phyloP scores from a whole-genome alignment of 2,888 invertebrate genomes.

The Serrognathus titanus region DNA sequence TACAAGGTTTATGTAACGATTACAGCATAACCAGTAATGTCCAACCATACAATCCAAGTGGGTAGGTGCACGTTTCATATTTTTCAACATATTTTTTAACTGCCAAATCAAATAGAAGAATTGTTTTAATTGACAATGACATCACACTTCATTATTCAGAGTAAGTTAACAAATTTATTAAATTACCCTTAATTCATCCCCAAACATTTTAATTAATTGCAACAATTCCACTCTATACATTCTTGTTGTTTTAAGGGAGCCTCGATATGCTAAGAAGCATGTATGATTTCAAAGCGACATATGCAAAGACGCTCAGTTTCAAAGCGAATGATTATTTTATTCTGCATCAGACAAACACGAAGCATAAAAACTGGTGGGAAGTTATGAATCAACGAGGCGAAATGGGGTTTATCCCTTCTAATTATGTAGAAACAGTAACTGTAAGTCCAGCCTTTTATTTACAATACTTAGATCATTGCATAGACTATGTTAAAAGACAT shows the following conservation, averaged over 20 bases:
- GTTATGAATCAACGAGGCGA: slow-evolving; percentile 79
- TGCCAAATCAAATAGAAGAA: not conserved
- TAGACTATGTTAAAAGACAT: slow-evolving; percentile 48
- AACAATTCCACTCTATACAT: not conserved
- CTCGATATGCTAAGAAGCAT: slow-evolving; percentile 80
- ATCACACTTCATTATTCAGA: not conserved
- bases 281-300: slow-evolving; percentile 80
- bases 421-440: slow-evolving; percentile 77
- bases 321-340: slow-evolving; percentile 77
- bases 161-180: not conserved
- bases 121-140: not conserved
- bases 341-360: slow-evolving; percentile 72
- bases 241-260: slow-evolving; percentile 53
- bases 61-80: slow-evolving; percentile 11
- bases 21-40: slow-evolving; percentile 9
- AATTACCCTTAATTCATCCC: not conserved
- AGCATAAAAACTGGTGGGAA: slow-evolving; percentile 86
- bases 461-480: slow-evolving; percentile 68
- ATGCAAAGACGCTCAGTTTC: slow-evolving; percentile 79
- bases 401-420: slow-evolving; percentile 82
- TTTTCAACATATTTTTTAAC: not conserved
- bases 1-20: slow-evolving; percentile 4
- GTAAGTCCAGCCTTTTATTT: slow-evolving; percentile 70
- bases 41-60: slow-evolving; percentile 11
- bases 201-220: not conserved